Evolutionary conservation across 2,888 invertebrate genomes (phyloP), one percentile per base, ranked within the genome.

Genomic region (Slavum lentiscoides): DNA sequence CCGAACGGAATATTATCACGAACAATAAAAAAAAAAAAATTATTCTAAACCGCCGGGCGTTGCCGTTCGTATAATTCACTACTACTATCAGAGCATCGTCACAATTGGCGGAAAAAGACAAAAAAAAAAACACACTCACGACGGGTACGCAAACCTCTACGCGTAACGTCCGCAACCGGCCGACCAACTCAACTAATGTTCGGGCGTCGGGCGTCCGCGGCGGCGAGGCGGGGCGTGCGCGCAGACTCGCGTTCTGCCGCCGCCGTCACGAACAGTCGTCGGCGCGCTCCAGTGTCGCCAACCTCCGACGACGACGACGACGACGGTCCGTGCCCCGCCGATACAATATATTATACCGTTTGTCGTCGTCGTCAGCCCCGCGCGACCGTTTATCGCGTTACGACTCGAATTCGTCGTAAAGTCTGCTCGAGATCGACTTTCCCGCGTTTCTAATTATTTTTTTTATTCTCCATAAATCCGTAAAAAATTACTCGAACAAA

Each of bases 161-260:
- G 23, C 53, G 55, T 77, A 64, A 53, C 80, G 80, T 80, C 70
- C 80, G 80, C 80, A 70, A 58, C 80, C 70, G 80, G 80, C 80
- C 80, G 72, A 80, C 80, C 72, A 70, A 80, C 80, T 64, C 70
- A 80, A 80, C 80, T 80, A 80, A 80, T 80, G 72, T 30, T 30
- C 30, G 80, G 72, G 80, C 80, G 80, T 80, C 70, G 64, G 70
- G 72, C 55, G 39, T 49, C 70, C 21, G 70, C 37, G 55, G 72
- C n/a, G 64, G 55, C 37, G 77, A 21, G 55, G 72, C 55, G 69
- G 61, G 61, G 72, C 80, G 55, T n/a, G 70, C 70, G 80, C 80
- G 72, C 72, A 72, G 72, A 80, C 70, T 72, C 80, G 80, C 80
- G 43, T 55, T 72, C 39, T 17, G 62, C 19, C 62, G 62, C 19